Evolutionary conservation across 1,140 invertebrate genomes (phyloP).

Genomic region (Halotydeus destructor): DNA sequence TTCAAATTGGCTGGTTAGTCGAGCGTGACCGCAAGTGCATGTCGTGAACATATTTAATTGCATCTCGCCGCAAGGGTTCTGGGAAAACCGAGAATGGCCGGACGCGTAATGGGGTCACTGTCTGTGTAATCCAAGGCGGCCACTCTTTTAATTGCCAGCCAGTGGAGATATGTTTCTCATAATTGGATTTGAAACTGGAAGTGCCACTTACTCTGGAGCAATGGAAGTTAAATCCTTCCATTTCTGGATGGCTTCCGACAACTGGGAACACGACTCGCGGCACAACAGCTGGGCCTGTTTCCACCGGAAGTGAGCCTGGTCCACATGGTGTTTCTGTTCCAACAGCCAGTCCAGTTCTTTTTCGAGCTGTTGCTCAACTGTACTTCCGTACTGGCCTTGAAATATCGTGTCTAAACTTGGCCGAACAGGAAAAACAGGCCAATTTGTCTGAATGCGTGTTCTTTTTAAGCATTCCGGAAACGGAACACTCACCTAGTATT

Average conservation of each 20-base stretch:
- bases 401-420: constrained; percentile 28
- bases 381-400: constrained; percentile 31
- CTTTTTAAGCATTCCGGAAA: too few relatives aligned
- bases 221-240: constrained; percentile 28
- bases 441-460: constrained; percentile 5
- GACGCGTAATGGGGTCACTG: too few relatives aligned
- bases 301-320: constrained; percentile 34
- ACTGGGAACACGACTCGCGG: constrained; percentile 29
- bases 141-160: too few relatives aligned
- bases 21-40: too few relatives aligned
- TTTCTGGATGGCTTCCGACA: constrained; percentile 27
- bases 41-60: too few relatives aligned
- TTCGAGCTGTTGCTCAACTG: constrained; percentile 31
- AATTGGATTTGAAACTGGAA: too few relatives aligned
- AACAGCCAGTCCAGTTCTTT: constrained; percentile 30
- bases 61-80: too few relatives aligned
- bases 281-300: constrained; percentile 29
- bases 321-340: constrained; percentile 31
- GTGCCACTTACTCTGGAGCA: constrained; percentile 21
- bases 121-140: too few relatives aligned
- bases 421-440: background rate
- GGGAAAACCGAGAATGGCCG: too few relatives aligned
- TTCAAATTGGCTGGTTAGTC: too few relatives aligned
- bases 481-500: constrained; percentile 30
- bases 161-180: too few relatives aligned